Conservation (phyloP, 2,888 invertebrate genomes). For the Ennomos fuscantarius region DNA sequence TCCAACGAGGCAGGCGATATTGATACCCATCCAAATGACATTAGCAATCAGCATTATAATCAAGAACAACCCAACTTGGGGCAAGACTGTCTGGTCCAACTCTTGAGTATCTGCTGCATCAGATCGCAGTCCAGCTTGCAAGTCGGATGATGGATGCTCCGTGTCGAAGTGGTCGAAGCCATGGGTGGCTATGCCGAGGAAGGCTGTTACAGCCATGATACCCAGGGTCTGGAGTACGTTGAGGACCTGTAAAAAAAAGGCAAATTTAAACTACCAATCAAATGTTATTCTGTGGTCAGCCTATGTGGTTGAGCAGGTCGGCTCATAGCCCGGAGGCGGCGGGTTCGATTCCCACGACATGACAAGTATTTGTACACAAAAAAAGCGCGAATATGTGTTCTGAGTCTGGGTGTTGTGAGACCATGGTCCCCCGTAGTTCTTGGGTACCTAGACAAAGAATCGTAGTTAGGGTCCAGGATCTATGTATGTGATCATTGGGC, state of each 20-base stretch:
- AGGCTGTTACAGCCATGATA: slow-evolving; percentile 41
- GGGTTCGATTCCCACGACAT: no score
- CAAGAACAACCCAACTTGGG: slow-evolving; percentile 43
- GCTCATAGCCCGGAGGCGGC: no score
- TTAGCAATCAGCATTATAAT: slow-evolving; percentile 45
- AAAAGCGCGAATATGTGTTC: no score
- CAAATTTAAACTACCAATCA: no score
- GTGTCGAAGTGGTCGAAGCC: slow-evolving; percentile 51
- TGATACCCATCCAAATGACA: slow-evolving; percentile 49
- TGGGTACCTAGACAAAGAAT: no score
- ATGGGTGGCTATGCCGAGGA: slow-evolving; percentile 46
- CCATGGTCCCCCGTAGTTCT: no score
- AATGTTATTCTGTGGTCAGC: no score
- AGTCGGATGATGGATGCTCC: not conserved
- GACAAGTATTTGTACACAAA: no score
- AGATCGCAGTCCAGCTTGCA: slow-evolving; percentile 17
- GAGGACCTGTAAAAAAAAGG: slow-evolving; percentile 43
- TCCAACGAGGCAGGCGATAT: slow-evolving; percentile 55
- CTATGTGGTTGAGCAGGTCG: no score
- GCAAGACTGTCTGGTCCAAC: slow-evolving; percentile 39
- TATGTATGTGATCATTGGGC: no score
- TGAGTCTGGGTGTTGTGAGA: no score
- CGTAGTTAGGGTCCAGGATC: no score
- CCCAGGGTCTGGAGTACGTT: slow-evolving; percentile 48
- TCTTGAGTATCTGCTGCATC: slow-evolving; percentile 26